A percentile compares a stretch with the other conserved stretches of the same genome.
Evolutionary conservation across 2,113 vertebrate species (phyloP).

Genomic region (Corythoichthys haematopterus): DNA sequence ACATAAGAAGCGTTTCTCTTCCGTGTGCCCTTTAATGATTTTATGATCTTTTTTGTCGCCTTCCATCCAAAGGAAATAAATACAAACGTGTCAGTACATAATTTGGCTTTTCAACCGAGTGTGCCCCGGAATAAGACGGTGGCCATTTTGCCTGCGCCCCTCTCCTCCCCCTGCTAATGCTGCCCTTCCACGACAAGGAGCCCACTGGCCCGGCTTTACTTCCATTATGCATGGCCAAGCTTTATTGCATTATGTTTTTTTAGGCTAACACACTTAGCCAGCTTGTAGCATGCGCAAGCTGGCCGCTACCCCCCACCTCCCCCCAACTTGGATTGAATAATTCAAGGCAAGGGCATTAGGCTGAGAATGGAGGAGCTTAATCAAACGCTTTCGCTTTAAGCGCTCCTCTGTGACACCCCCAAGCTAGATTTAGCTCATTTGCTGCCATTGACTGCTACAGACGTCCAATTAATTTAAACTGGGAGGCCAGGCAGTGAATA

Average conservation of each 20-base stretch:
- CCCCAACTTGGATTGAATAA: slow-evolving; percentile 56
- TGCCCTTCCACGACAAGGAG: slow-evolving; percentile 38
- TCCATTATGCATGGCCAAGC: slow-evolving; percentile 63
- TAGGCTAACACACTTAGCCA: slow-evolving; percentile 65
- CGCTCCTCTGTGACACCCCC: slow-evolving; percentile 44
- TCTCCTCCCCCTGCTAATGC: slow-evolving; percentile 39
- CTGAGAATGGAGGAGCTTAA: slow-evolving; percentile 62
- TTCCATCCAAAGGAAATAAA: slow-evolving; percentile 16
- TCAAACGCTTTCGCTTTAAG: slow-evolving; percentile 65
- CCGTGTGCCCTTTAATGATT: slow-evolving; percentile 30
- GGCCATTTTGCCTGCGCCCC: slow-evolving; percentile 37
- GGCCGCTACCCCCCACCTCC: slow-evolving; percentile 28
- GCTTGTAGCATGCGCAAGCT: slow-evolving; percentile 55
- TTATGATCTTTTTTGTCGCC: slow-evolving; percentile 24
- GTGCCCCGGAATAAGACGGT: slow-evolving; percentile 30
- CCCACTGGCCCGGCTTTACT: slow-evolving; percentile 31
- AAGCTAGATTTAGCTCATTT: slow-evolving; percentile 25
- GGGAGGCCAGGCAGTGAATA: background rate
- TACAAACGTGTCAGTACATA: slow-evolving; percentile 12
- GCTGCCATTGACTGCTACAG: too few species aligned
- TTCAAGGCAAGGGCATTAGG: slow-evolving; percentile 63
- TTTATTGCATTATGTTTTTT: slow-evolving; percentile 71
- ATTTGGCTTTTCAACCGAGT: slow-evolving; percentile 20
- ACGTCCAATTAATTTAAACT: too few species aligned
- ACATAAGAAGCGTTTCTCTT: slow-evolving; percentile 17